Conservation (phyloP, 2,888 invertebrate species). For the Syrista parreyssii region DNA sequence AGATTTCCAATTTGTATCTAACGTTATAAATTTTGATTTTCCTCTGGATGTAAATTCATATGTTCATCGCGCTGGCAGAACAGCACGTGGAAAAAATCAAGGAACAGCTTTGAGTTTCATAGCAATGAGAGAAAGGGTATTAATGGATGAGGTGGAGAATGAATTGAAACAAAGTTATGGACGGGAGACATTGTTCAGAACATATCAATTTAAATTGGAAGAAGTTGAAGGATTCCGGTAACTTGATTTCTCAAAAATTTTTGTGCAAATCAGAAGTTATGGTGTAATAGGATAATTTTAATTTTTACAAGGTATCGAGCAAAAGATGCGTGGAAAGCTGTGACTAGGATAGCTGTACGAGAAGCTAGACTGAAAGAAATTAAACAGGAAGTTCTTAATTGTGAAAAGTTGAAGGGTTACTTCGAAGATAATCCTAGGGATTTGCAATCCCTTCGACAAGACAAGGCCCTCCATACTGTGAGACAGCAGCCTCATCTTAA, state of each 20-base stretch:
- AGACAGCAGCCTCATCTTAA: constrained; percentile 85
- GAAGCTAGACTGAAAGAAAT: constrained; percentile 97
- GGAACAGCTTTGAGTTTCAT: constrained; percentile 92
- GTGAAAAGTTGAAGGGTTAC: constrained; percentile 90
- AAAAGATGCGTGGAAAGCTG: constrained; percentile 94
- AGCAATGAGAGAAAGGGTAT: constrained; percentile 79
- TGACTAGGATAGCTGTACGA: constrained; percentile 91
- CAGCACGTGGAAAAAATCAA: constrained; percentile 87
- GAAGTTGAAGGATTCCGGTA: constrained; percentile 94
- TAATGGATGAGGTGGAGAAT: constrained; percentile 81
- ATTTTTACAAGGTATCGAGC: constrained; percentile 77
- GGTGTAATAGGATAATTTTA: not conserved
- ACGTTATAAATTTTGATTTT: constrained; percentile 99
- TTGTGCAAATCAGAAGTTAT: not conserved
- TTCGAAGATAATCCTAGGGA: constrained; percentile 94
- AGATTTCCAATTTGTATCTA: constrained; percentile 97
- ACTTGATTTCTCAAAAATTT: constrained; percentile 5
- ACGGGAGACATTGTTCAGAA: constrained; percentile 73
- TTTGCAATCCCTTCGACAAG: constrained; percentile 84
- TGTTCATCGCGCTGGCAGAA: constrained; percentile 94
- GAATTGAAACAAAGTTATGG: constrained; percentile 77
- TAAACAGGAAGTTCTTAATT: constrained; percentile 91
- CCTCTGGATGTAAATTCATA: constrained; percentile 90
- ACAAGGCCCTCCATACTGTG: constrained; percentile 87
- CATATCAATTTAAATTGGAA: constrained; percentile 93